A percentile compares a stretch with the other conserved stretches of the same genome.
These are phyloP conservation scores for Vesta saturnalis DNA, from an alignment of 2,888 invertebrate genomes.

Conservation along the genomic window DNA sequence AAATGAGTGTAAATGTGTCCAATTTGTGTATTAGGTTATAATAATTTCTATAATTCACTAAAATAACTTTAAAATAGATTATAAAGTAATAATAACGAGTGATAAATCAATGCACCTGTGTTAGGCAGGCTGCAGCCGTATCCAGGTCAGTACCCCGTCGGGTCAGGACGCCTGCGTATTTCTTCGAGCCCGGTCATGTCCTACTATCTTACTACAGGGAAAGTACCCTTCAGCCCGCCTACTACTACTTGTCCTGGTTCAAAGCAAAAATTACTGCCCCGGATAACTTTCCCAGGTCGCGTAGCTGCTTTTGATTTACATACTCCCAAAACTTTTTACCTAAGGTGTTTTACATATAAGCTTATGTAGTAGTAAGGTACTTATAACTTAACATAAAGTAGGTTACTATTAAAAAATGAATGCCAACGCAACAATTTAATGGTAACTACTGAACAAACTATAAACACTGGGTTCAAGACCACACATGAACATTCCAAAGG, in stretches of 20 bases:
- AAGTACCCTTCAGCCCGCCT: conserved; percentile 42
- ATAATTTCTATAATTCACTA: not conserved
- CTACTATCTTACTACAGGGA: conserved; percentile 43
- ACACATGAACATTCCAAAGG: not conserved
- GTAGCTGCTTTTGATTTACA: conserved; percentile 35
- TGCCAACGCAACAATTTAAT: not conserved
- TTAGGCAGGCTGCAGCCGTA: conserved; percentile 51
- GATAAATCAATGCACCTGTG: conserved; percentile 62
- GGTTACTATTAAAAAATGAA: not conserved
- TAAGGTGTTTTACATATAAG: conserved; percentile 28
- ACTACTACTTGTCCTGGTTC: conserved; percentile 41
- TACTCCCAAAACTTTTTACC: conserved; percentile 28
- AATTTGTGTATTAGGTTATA: not conserved
- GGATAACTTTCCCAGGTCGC: conserved; percentile 41
- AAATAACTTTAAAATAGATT: conserved; percentile 27
- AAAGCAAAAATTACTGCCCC: conserved; percentile 42
- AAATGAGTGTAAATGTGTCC: not conserved
- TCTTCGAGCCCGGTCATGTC: conserved; percentile 48
- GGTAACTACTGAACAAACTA: too few relatives aligned
- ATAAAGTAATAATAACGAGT: conserved; percentile 43
- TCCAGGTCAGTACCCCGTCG: conserved; percentile 60
- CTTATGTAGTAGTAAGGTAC: conserved; percentile 21
- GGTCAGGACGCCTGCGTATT: conserved; percentile 56
- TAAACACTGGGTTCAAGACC: too few relatives aligned
- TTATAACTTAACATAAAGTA: not conserved